Percentiles rank a stretch among this genome's conserved stretches.
phyloP scores from a whole-genome alignment of 2,113 vertebrate genomes.

The Tretioscincus oriximinensis region DNA sequence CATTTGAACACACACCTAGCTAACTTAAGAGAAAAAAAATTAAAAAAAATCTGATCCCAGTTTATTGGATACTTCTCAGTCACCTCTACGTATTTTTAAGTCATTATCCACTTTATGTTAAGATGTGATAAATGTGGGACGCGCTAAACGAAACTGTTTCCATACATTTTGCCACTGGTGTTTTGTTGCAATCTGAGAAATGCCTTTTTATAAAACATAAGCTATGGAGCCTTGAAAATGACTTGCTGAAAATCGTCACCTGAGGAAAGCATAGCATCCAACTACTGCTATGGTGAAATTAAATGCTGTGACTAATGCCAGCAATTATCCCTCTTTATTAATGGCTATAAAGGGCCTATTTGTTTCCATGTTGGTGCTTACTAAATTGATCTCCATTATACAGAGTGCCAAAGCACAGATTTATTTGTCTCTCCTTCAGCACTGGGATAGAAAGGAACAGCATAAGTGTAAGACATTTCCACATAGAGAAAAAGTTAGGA shows the following conservation, averaged over 20 bases:
- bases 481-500: slow-evolving; percentile 35
- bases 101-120: no score
- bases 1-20: no score
- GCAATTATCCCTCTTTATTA: slow-evolving; percentile 64
- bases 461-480: slow-evolving; percentile 2
- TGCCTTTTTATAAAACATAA: slow-evolving; percentile 51
- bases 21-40: no score
- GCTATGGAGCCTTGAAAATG: slow-evolving; percentile 35
- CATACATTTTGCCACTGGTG: background rate
- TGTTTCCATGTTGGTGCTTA: slow-evolving; percentile 61
- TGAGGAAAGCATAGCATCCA: slow-evolving; percentile 48
- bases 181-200: slow-evolving; percentile 31
- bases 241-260: slow-evolving; percentile 49
- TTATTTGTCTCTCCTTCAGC: slow-evolving; percentile 42
- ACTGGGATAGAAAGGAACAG: slow-evolving; percentile 4
- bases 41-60: no score
- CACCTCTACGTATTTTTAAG: no score
- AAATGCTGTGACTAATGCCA: slow-evolving; percentile 59
- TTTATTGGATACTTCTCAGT: no score
- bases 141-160: slow-evolving; percentile 3
- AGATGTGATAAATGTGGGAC: no score
- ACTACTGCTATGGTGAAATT: slow-evolving; percentile 49
- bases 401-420: slow-evolving; percentile 42
- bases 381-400: slow-evolving; percentile 57
- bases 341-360: slow-evolving; percentile 56